Evolutionary conservation across 1,140 invertebrate genomes (phyloP), one percentile per base, ranked within the genome.

Genomic region (Orchestia grillus): DNA sequence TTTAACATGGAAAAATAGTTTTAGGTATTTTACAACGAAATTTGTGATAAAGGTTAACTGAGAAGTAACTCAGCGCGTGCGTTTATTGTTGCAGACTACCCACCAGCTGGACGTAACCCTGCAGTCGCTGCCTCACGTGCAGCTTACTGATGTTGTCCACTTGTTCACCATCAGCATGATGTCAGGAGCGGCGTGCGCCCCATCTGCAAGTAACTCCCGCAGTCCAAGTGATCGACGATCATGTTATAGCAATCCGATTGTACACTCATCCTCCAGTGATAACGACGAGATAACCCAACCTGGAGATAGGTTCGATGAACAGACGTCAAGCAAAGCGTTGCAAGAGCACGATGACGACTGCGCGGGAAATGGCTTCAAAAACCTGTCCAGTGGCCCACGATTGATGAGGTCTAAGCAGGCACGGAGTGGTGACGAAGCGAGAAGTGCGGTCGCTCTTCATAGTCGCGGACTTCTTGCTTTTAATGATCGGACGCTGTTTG

Each of bases 61-160:
- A 23, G 62, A 77, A 77, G 62, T 36, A 44, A 44, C 28, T 47
- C 0, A 47, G n/a, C n/a, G n/a, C 41, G 44, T 0, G 3, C 47
- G 47, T 96, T 43, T 28, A 11, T 94, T 43, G 40, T 96, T 95
- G 36, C 96, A 96, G 96, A 96, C 96, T 44, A 91, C n/a, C 0
- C 96, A 96, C 41, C 96, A 96, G 40, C 87, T 96, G 19, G 96
- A 96, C 87, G 53, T 96, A 15, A 44, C 96, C 0, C 47, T 96
- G 87, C 45, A 41, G 28, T 90, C 96, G n/a, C 42, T 96, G 28
- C 96, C 96, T 6, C 95, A 96, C 44, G 90, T 95, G 23, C 87
- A 44, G 41, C 87, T 88, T n/a, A 95, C 87, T 44, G 57, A 44
- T 53, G 77, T 87, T 28, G 87, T 87, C 6, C 43, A 95, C 16